Percentiles rank a stretch among this genome's conserved stretches.
These are phyloP conservation scores for Drosophila kokeensis DNA, from an alignment of 2,888 invertebrate species.

Conservation along the genomic window DNA sequence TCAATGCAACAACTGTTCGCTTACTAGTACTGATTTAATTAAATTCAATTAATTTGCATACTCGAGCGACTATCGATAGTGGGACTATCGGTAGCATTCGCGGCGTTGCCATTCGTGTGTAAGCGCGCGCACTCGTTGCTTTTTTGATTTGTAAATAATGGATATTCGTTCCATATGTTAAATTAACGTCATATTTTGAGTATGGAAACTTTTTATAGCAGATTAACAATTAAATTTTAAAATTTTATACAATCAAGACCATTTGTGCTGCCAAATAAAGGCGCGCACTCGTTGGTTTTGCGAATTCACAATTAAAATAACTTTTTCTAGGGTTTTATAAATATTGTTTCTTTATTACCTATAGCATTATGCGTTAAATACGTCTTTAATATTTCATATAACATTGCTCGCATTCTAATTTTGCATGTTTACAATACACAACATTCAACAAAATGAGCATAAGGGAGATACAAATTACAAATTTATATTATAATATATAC, in stretches of 20 bases:
- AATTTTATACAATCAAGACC: background rate
- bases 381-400: slow-evolving; percentile 72
- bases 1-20: slow-evolving; percentile 30
- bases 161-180: background rate
- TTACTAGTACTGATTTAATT: slow-evolving; percentile 35
- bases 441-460: slow-evolving; percentile 64
- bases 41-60: slow-evolving; percentile 66
- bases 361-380: slow-evolving; percentile 67
- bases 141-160: slow-evolving; percentile 7
- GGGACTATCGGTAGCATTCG: slow-evolving; percentile 18
- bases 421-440: slow-evolving; percentile 60
- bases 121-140: slow-evolving; percentile 16
- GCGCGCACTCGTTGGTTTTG: slow-evolving; percentile 5
- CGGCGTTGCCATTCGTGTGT: slow-evolving; percentile 9
- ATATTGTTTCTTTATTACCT: slow-evolving; percentile 65
- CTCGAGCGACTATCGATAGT: slow-evolving; percentile 27
- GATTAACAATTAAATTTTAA: background rate
- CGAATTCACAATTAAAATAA: background rate
- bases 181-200: background rate
- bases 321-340: slow-evolving; percentile 45
- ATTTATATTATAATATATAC: slow-evolving; percentile 66
- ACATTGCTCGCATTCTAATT: slow-evolving; percentile 59
- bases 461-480: slow-evolving; percentile 61
- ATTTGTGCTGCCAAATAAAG: background rate
- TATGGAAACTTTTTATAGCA: background rate